Evolutionary conservation across 1,140 invertebrate species (phyloP), one percentile per base, ranked within the genome.

Genomic region (Harpegnathos saltator): DNA sequence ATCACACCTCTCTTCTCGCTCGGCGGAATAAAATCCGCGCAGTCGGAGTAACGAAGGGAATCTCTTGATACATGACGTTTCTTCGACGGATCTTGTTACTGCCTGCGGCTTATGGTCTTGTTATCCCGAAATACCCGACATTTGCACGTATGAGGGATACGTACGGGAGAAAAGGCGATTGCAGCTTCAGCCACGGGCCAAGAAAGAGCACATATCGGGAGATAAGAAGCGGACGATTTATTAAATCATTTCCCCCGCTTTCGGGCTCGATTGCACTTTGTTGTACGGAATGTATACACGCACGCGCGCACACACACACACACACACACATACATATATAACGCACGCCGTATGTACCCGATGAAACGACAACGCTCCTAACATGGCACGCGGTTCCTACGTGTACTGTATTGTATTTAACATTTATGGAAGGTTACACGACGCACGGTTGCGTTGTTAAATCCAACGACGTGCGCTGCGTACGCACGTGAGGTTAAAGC

Each of bases 101-200:
- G 68, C 62, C 54, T 50, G 44, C 26, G 63, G 54, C 65, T 88
- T 81, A 56, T 78, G 82, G 63, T 69, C 86, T 90, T 83, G 86
- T 90, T 90, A 90, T 89, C 73, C 78, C 82, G 29, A 85, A 87
- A 89, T 74, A 89, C 56, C 52, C 17, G 50, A 15, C 62, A 62
- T 29, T 73, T 50, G 72, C 14, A 38, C 72, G 44, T 44, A 54
- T 63, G 14, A 56, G n/a, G 33, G 19, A 24, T 17, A 22, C 22
- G 61, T 19, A 54, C 17, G 73, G 38, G 22, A 56, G 22, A 24
- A 65, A 63, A 66, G 5, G 29, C 38, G 29, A 22, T 19, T 66
- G 3, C 65, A 44, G 56, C 17, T 38, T 29, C 33, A 68, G 15
- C 14, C 59, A 66, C 14, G 59, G n/a, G 7, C 52, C 5, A 14